phyloP scores from a whole-genome alignment of 2,888 invertebrate genomes.

The Chirona hameri region DNA sequence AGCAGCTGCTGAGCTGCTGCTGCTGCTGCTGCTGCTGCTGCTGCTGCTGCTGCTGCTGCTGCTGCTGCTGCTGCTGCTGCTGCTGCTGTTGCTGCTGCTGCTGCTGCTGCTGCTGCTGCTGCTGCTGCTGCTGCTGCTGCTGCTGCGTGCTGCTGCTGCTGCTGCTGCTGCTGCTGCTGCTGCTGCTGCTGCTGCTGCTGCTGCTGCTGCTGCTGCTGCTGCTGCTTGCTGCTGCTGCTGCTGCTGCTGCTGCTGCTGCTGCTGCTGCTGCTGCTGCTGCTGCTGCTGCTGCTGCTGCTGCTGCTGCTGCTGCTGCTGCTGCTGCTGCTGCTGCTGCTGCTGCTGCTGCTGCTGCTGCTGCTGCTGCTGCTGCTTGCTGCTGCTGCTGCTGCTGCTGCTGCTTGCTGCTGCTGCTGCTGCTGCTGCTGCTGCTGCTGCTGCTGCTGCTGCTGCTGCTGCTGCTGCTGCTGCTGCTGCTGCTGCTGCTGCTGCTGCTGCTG shows the following conservation, averaged over 20 bases:
- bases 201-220: neutral
- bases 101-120: conserved; percentile 23
- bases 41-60: neutral
- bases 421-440: conserved; percentile 31
- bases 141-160: no score
- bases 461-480: conserved; percentile 9
- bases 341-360: no score
- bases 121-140: conserved; percentile 25
- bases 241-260: conserved; percentile 9
- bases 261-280: neutral
- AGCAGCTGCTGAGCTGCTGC: no score
- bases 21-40: neutral
- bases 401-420: no score
- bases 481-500: no score
- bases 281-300: neutral
- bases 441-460: conserved; percentile 30
- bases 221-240: no score
- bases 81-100: neutral
- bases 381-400: no score
- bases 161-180: conserved; percentile 31
- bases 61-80: conserved; percentile 7
- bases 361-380: no score
- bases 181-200: conserved; percentile 13
- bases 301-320: conserved; percentile 31
- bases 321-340: conserved; percentile 30